Evolutionary conservation across 2,797 vertebrate species (phyloP), one percentile per base, ranked within the genome.

Genomic region (Anisognathus igniventris): DNA sequence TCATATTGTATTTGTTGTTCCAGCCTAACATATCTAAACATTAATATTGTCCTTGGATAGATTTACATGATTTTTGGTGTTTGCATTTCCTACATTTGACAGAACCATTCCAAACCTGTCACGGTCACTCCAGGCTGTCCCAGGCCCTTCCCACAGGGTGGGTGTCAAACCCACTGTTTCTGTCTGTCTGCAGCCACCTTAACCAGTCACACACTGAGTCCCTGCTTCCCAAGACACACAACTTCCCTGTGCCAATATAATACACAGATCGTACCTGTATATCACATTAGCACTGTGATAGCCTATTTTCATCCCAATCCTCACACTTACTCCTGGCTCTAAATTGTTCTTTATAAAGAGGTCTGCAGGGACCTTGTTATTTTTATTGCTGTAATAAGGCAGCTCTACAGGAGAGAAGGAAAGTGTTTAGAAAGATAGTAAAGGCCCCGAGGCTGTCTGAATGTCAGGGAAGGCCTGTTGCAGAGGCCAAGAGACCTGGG

Each of bases 311-410:
- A 96, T 97, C 97, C 93, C 24, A 39, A 95, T 95, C 91, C 96
- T 94, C 81, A 94, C 96, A 85, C 94, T 96, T 96, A 96, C 93
- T 95, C 93, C 90, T 80, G 88, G 56, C 90, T 96, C 90, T 97
- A 97, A 97, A 97, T 97, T 97, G 97, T 96, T 96, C 97, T 96
- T 97, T 90, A 88, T 88, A 84, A 78, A 93, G 86, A 88, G 94
- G 79, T 97, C 96, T 96, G 92, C 95, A 85, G 98, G 97, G 97
- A 98, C 96, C 97, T 97, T 97, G 97, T 98, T 98, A 98, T 98
- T 98, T 98, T 98, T 97, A 98, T 97, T 97, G 96, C 96, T 96
- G 91, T 93, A 95, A 96, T 97, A 97, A 98, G 95, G 91, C 92
- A 93, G 96, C 95, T 95, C 97, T 95, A 73, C 64, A 92, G 95